Evolutionary conservation across 2,888 invertebrate genomes (phyloP).

Genomic region (Coecobrya sp.): DNA sequence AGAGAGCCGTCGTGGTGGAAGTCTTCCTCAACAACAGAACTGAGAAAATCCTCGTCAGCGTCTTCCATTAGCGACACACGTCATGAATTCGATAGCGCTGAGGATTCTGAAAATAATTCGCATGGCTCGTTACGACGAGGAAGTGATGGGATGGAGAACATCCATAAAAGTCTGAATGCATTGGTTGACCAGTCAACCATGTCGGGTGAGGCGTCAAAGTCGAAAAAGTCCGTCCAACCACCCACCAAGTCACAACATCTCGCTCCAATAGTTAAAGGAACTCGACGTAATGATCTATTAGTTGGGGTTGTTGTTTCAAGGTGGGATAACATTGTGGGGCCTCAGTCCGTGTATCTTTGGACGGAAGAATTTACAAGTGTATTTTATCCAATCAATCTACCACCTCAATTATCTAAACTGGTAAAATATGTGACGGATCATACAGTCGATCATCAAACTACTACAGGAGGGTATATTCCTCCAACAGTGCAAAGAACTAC

Average conservation of each 20-base stretch:
- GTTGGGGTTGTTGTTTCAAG: conserved; percentile 85
- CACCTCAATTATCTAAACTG: conserved; percentile 78
- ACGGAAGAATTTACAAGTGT: conserved; percentile 85
- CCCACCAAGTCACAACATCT: conserved; percentile 36
- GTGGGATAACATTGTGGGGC: conserved; percentile 86
- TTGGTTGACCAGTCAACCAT: not conserved
- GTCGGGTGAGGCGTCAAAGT: not conserved
- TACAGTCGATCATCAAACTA: conserved; percentile 86
- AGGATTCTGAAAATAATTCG: not conserved
- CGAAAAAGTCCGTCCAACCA: conserved; percentile 40
- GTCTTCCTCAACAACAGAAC: not conserved
- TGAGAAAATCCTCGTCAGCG: conserved; percentile 73
- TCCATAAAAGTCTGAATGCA: not conserved
- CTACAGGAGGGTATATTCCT: conserved; percentile 81
- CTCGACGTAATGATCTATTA: conserved; percentile 73
- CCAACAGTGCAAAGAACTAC: conserved; percentile 84
- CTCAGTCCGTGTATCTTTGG: conserved; percentile 86
- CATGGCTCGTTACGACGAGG: not conserved
- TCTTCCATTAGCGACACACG: conserved; percentile 67
- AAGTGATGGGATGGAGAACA: conserved; percentile 9
- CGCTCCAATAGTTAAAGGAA: conserved; percentile 62
- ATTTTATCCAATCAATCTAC: conserved; percentile 84
- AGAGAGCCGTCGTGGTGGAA: conserved; percentile 57
- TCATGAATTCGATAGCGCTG: not conserved
- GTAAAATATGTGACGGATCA: conserved; percentile 86